phyloP scores from a whole-genome alignment of 2,888 invertebrate species.

The Helicoverpa assulta region DNA sequence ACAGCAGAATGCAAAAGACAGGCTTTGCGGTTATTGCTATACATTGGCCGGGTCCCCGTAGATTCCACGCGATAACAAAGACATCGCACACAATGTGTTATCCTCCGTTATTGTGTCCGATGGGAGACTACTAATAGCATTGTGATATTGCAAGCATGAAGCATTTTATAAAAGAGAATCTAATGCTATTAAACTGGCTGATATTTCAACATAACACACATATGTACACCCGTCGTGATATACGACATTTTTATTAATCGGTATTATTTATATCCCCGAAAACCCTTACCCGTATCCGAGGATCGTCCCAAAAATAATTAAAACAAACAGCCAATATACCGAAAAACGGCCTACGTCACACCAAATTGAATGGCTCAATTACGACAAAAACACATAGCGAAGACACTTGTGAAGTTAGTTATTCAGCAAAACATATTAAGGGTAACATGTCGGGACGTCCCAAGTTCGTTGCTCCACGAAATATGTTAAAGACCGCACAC shows the following conservation, averaged over 20 bases:
- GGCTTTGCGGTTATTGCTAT: constrained; percentile 64
- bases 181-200: constrained; percentile 38
- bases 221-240: constrained; percentile 2
- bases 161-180: constrained; percentile 30
- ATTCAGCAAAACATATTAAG: constrained; percentile 64
- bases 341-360: constrained; percentile 43
- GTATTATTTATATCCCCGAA: constrained; percentile 22
- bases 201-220: constrained; percentile 14
- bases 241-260: constrained; percentile 17
- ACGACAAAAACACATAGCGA: constrained; percentile 54
- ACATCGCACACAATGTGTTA: constrained; percentile 51
- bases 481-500: constrained; percentile 65
- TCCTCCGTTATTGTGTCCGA: constrained; percentile 54
- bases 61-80: constrained; percentile 60
- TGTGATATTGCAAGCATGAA: constrained; percentile 33
- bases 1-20: constrained; percentile 62
- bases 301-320: constrained; percentile 32
- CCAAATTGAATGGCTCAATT: constrained; percentile 58
- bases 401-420: constrained; percentile 54
- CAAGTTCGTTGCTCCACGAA: constrained; percentile 65
- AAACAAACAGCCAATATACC: constrained; percentile 42
- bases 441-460: constrained; percentile 56
- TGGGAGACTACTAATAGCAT: constrained; percentile 42
- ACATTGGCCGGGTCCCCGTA: constrained; percentile 50
- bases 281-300: constrained; percentile 9